Evolutionary conservation across 2,113 vertebrate species (phyloP), one percentile per base, ranked within the genome.

Genomic region (Notothenia rossii): DNA sequence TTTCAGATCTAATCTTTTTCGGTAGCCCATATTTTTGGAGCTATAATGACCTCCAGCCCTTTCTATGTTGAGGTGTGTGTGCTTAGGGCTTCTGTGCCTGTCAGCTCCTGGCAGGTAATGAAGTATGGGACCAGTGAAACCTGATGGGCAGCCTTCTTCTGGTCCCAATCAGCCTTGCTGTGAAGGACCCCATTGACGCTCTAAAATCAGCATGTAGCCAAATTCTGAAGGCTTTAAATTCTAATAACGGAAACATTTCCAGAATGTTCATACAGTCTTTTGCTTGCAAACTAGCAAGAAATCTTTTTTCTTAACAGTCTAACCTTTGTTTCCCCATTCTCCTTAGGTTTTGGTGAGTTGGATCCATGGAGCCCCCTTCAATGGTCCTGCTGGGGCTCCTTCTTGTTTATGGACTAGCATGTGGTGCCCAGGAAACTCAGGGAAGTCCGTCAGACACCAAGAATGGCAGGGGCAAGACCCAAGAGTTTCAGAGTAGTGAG

Each of bases 401-500:
- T 79, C 79, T 92, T 92, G 88, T 90, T 70, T 91, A 87, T 86
- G 92, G 93, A 83, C 75, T 94, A 20, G 67, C 86, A 36, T 62
- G 85, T 67, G 94, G 92, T 48, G 81, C 87, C 25, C 86, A 94
- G 74, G 91, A 22, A 90, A 91, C 71, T 45, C 87, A 72, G 15
- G 80, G 80, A 14, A 84, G 80, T 78, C 76, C n/a, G 17, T 72
- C 86, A 0, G 87, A 79, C 0, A 63, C 77, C 51, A 84, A 70
- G 51, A 88, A 75, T 51, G 73, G 33, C 58, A 74, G 20, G 29
- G 69, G 68, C 49, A 91, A 88, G 72, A 86, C 95, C 61, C 95
- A 96, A 40, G 96, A 96, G 81, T 93, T 94, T 59, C 95, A 97
- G 86, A 95, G 91, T 88, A 90, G 93, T 0, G 93, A 96, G 0